Evolutionary conservation across 2,797 vertebrate species (phyloP).

Genomic region (Thunnus albacares): DNA sequence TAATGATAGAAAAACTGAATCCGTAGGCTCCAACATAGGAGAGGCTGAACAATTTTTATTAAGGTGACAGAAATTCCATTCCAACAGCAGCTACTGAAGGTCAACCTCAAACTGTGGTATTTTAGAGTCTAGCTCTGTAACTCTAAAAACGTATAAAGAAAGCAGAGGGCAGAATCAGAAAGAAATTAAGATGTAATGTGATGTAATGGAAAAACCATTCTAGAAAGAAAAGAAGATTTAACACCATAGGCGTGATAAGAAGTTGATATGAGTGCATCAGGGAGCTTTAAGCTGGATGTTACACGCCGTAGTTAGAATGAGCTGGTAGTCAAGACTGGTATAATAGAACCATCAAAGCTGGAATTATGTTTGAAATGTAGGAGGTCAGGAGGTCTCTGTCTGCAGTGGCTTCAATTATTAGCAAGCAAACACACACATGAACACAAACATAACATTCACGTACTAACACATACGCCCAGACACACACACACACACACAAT

Average conservation of each 20-base stretch:
- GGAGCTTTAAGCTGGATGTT: constrained; percentile 14
- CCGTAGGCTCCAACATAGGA: too few species aligned
- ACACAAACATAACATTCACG: constrained; percentile 3
- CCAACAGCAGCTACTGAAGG: too few species aligned
- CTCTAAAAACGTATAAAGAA: neutral
- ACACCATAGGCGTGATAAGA: neutral
- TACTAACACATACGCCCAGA: constrained; percentile 5
- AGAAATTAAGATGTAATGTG: neutral
- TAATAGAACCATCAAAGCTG: constrained; percentile 48
- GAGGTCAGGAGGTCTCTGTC: constrained; percentile 55
- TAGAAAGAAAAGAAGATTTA: constrained; percentile 1
- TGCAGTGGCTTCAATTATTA: constrained; percentile 36
- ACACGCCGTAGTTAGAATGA: constrained; percentile 13
- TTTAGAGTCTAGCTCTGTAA: neutral
- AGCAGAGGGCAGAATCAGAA: neutral
- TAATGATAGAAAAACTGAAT: too few species aligned
- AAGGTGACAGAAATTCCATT: too few species aligned
- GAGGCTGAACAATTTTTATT: too few species aligned
- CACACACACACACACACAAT: neutral
- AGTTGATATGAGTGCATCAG: neutral
- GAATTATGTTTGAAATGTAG: constrained; percentile 51
- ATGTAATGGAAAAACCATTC: neutral
- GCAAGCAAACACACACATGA: constrained; percentile 4
- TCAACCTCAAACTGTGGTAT: too few species aligned
- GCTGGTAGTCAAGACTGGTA: neutral